Conservation (phyloP, 1,140 invertebrate genomes). For the Leguminivora glycinivorella region DNA sequence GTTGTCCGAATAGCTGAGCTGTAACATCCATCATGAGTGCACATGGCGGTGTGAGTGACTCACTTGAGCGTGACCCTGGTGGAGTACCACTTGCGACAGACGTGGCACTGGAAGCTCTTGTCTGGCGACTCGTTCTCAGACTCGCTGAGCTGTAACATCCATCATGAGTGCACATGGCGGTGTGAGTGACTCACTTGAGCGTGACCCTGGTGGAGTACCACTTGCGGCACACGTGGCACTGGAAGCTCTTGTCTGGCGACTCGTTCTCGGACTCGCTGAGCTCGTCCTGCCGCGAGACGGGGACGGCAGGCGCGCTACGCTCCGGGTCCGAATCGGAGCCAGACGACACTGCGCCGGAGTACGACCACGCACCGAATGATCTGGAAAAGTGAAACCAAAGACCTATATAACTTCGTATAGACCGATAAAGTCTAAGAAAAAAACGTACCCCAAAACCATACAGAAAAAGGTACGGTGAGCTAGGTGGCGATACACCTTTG, state of each 20-base stretch:
- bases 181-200: constrained; percentile 61
- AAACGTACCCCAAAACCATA: too few species aligned
- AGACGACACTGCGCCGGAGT: constrained; percentile 37
- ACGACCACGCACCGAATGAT: constrained; percentile 64
- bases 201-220: constrained; percentile 75
- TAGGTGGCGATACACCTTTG: too few species aligned
- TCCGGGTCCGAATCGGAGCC: constrained; percentile 50
- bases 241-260: constrained; percentile 72
- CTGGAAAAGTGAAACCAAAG: constrained; percentile 37
- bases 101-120: constrained; percentile 74
- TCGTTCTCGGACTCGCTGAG: constrained; percentile 71
- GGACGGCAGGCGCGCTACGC: constrained; percentile 31
- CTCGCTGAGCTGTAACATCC: constrained; percentile 67
- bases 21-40: too few species aligned
- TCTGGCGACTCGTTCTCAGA: constrained; percentile 70
- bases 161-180: too few species aligned
- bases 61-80: constrained; percentile 72
- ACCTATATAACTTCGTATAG: too few species aligned
- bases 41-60: constrained; percentile 41
- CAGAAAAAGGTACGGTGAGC: too few species aligned
- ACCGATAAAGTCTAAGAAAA: too few species aligned
- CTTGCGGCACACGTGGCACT: constrained; percentile 71
- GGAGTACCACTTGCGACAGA: constrained; percentile 74
- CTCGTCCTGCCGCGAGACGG: constrained; percentile 47
- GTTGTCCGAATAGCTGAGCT: constrained; percentile 68